Percentiles rank a stretch among this genome's conserved stretches.
Conservation (phyloP, 2,113 vertebrate species). For the Tichodroma muraria region DNA sequence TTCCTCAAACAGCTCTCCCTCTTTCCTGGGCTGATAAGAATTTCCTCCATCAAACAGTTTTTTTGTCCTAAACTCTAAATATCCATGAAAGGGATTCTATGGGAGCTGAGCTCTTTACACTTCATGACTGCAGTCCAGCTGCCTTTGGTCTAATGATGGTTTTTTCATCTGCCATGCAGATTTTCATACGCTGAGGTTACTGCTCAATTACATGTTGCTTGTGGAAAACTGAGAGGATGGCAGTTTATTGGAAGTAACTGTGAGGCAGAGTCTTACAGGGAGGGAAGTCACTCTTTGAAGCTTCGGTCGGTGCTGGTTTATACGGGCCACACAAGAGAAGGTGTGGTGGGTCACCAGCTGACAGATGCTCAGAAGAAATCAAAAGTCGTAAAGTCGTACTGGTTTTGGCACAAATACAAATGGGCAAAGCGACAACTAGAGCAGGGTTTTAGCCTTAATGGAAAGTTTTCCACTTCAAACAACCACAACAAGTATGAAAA, state of each 20-base stretch:
- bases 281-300: constrained; percentile 32
- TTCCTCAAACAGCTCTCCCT: not conserved
- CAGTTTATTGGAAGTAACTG: constrained; percentile 29
- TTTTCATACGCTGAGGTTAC: constrained; percentile 9
- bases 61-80: not conserved
- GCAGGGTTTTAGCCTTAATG: not conserved
- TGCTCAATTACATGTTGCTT: not conserved
- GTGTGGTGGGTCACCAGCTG: constrained; percentile 29
- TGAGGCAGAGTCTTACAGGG: not conserved
- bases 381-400: not conserved
- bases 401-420: not conserved
- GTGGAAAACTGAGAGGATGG: constrained; percentile 30
- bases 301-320: not conserved
- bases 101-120: not conserved
- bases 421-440: constrained; percentile 4
- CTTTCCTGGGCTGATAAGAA: not conserved
- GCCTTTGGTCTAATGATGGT: not conserved
- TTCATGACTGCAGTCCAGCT: not conserved
- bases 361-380: constrained; percentile 24
- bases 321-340: constrained; percentile 35
- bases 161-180: constrained; percentile 37
- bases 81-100: not conserved
- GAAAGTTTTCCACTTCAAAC: constrained; percentile 43
- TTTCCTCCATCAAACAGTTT: not conserved
- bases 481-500: constrained; percentile 16